These are phyloP conservation scores for Dendronephthya gigantea DNA, from an alignment of 64 coral and sea anemone genomes.

Conservation along the genomic window DNA sequence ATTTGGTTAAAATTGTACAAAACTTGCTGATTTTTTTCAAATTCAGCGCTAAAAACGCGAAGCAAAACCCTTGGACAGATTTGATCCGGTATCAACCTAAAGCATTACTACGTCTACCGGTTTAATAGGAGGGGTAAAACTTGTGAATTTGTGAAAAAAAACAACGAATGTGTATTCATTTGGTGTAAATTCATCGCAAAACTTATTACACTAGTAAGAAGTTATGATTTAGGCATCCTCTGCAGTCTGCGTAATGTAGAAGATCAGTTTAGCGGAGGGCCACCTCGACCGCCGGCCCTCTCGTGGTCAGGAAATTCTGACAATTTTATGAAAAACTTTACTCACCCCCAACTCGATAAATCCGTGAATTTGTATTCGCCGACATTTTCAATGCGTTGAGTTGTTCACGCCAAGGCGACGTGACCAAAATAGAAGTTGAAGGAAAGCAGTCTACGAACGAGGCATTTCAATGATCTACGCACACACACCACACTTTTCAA, in stretches of 20 bases:
- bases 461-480: background rate
- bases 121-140: background rate
- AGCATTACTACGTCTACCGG: background rate
- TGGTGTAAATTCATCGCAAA: background rate
- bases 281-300: background rate
- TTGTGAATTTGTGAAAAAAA: background rate
- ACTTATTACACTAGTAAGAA: background rate
- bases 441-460: background rate
- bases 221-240: background rate
- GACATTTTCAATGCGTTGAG: background rate
- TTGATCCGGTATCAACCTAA: background rate
- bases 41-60: background rate
- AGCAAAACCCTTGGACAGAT: background rate
- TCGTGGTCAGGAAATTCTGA: background rate
- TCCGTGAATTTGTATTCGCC: slow-evolving; percentile 7
- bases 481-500: background rate
- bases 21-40: background rate
- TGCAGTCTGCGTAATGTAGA: background rate
- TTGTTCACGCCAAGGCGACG: background rate
- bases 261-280: background rate
- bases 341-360: slow-evolving; percentile 10
- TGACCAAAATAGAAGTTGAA: background rate
- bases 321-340: background rate
- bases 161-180: background rate
- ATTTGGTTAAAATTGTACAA: background rate